Conservation (phyloP, 1,140 invertebrate genomes). For the Galendromus occidentalis region DNA sequence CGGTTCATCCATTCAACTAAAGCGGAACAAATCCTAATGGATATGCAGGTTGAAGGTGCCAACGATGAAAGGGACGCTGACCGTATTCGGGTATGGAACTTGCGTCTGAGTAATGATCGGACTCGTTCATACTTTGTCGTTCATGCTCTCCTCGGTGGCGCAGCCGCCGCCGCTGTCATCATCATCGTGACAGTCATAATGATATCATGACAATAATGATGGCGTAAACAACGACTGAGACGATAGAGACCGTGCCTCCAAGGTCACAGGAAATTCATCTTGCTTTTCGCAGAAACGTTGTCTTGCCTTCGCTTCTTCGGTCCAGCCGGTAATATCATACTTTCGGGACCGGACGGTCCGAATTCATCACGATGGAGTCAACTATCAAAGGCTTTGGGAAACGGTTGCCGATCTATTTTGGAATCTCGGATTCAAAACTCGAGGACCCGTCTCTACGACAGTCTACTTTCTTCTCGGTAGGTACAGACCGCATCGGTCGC, state of each 20-base stretch:
- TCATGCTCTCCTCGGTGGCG: too few species aligned
- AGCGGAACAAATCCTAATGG: conserved; percentile 4
- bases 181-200: too few species aligned
- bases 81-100: not conserved
- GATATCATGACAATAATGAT: too few species aligned
- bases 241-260: too few species aligned
- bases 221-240: too few species aligned
- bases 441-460: not conserved
- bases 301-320: not conserved
- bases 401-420: not conserved
- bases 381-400: not conserved
- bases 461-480: conserved; percentile 10
- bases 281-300: not conserved
- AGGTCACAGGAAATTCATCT: too few species aligned
- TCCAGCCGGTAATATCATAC: not conserved
- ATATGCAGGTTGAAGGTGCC: not conserved
- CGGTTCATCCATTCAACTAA: not conserved
- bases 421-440: not conserved
- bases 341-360: not conserved
- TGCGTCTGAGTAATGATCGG: too few species aligned
- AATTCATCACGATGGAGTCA: not conserved
- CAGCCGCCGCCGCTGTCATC: too few species aligned
- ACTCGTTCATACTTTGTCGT: too few species aligned
- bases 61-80: not conserved
- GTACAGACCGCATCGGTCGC: too few species aligned